Conservation (phyloP, 2,888 invertebrate genomes). For the Dromius quadrimaculatus region DNA sequence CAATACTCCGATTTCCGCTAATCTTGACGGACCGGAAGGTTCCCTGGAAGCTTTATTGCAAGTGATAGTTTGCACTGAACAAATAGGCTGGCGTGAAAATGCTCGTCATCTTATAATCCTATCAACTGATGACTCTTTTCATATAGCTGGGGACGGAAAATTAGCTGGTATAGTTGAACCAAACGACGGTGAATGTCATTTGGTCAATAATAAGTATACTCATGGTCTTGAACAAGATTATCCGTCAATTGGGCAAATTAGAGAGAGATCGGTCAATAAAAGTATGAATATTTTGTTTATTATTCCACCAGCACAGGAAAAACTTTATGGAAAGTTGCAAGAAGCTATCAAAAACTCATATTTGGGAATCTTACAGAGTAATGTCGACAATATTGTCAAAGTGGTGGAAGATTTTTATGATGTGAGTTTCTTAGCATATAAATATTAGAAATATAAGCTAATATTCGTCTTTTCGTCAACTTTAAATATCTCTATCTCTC, state of each 20-base stretch:
- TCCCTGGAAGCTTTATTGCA: conserved; percentile 87
- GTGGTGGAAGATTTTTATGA: conserved; percentile 78
- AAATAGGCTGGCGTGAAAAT: conserved; percentile 79
- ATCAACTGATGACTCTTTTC: conserved; percentile 76
- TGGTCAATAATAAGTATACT: conserved; percentile 70
- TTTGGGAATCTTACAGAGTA: conserved; percentile 72
- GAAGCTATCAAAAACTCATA: conserved; percentile 76
- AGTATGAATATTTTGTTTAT: conserved; percentile 85
- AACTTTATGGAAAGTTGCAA: conserved; percentile 70
- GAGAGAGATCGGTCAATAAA: conserved; percentile 73
- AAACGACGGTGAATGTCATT: conserved; percentile 79
- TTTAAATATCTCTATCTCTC: neutral
- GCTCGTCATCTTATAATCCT: conserved; percentile 80
- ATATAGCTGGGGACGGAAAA: conserved; percentile 82
- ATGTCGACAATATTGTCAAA: conserved; percentile 76
- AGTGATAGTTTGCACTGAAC: conserved; percentile 73
- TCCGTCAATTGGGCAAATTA: conserved; percentile 80
- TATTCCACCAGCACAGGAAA: conserved; percentile 67
- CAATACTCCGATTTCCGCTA: conserved; percentile 62
- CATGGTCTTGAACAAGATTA: conserved; percentile 77
- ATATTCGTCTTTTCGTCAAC: neutral
- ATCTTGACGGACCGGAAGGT: conserved; percentile 72
- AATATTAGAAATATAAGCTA: neutral
- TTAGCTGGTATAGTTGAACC: conserved; percentile 76
- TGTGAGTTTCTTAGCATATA: conserved; percentile 65